Evolutionary conservation across 2,113 vertebrate species (phyloP).

Genomic region (Syrrhaptes paradoxus): DNA sequence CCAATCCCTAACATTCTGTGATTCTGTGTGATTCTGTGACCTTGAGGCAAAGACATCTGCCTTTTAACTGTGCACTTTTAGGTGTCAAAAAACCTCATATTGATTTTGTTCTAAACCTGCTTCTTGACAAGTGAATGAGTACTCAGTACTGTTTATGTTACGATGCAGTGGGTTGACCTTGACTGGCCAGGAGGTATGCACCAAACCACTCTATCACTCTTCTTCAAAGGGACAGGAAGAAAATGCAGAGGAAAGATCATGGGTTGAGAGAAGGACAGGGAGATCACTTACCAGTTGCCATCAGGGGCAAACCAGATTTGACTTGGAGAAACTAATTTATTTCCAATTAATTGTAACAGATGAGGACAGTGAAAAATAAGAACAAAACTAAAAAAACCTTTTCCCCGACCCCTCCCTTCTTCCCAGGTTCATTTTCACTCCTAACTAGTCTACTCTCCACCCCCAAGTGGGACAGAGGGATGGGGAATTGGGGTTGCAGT

Average conservation of each 20-base stretch:
- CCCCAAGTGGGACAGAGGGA: fast-evolving
- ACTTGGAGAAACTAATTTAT: not conserved
- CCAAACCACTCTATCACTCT: too few species aligned
- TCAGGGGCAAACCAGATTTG: not conserved
- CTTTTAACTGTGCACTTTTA: not conserved
- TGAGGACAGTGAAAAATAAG: not conserved
- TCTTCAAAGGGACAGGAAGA: not conserved
- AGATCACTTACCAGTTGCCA: not conserved
- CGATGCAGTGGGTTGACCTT: not conserved
- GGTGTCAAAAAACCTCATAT: not conserved
- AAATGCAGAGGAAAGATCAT: not conserved
- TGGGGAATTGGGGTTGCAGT: not conserved
- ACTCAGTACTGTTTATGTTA: not conserved
- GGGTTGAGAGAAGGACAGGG: not conserved
- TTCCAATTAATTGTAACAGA: not conserved
- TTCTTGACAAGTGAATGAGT: not conserved
- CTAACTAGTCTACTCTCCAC: not conserved
- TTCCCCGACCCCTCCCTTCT: fast-evolving
- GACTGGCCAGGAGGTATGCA: not conserved
- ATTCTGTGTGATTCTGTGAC: too few species aligned
- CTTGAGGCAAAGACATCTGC: not conserved
- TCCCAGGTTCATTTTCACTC: not conserved
- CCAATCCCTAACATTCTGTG: too few species aligned
- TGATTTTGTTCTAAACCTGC: not conserved
- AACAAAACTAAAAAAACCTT: not conserved